Percentiles rank a stretch among this genome's conserved stretches.
These are phyloP conservation scores for Ferdinandea cuprea DNA, from an alignment of 2,888 invertebrate genomes.

Conservation along the genomic window DNA sequence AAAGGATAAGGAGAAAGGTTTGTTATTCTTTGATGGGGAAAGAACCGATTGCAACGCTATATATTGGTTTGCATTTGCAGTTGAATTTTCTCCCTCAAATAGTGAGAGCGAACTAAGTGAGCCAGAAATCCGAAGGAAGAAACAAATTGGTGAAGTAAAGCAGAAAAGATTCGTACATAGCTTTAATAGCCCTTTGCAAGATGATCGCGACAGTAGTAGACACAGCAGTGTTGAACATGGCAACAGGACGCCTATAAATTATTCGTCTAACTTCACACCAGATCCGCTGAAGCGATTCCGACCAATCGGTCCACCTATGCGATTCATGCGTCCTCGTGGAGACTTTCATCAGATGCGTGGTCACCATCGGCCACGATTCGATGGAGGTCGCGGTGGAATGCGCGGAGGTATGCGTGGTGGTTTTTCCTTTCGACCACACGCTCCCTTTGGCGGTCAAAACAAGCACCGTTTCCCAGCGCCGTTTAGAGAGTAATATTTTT, in stretches of 20 bases:
- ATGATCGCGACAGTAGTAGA: constrained; percentile 33
- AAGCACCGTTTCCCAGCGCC: constrained; percentile 62
- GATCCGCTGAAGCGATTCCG: constrained; percentile 75
- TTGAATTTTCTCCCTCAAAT: constrained; percentile 14
- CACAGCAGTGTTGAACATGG: constrained; percentile 32
- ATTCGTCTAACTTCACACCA: constrained; percentile 34
- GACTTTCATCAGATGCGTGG: constrained; percentile 76
- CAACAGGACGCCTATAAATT: constrained; percentile 18
- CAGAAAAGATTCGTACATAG: not conserved
- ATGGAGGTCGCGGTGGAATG: constrained; percentile 70
- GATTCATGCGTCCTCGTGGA: constrained; percentile 76
- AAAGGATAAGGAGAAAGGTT: constrained; percentile 75
- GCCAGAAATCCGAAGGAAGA: constrained; percentile 19
- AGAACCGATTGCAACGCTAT: too few relatives aligned
- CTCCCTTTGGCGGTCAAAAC: constrained; percentile 30
- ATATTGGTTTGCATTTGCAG: not conserved
- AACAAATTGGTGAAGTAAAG: not conserved
- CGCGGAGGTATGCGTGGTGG: constrained; percentile 66
- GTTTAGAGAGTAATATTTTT: constrained; percentile 46
- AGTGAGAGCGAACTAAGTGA: constrained; percentile 54
- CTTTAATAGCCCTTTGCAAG: constrained; percentile 6
- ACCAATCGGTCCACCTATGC: constrained; percentile 65
- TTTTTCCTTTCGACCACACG: constrained; percentile 47
- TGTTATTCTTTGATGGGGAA: not conserved
- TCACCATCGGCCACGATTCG: constrained; percentile 51